Base-by-base conservation (phyloP, 2,113 vertebrate species). In the Paradisaea rubra region DNA sequence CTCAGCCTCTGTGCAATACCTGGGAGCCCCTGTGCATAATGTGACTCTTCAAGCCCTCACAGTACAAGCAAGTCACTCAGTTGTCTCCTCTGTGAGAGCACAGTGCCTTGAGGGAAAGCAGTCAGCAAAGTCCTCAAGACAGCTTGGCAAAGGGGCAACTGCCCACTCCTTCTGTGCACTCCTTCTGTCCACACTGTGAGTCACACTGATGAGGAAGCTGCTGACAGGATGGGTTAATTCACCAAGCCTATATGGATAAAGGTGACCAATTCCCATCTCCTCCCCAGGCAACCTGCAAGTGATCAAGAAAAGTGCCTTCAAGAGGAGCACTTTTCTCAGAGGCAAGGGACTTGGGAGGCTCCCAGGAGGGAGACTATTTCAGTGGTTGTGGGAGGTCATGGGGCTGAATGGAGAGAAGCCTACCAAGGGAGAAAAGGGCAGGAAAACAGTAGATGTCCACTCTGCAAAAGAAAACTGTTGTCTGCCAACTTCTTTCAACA, bases 161-260 rank as follows among this genome's bases (percentile, higher is more conserved):
- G 33, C 9, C 15, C 31, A 27, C 12, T 61, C n/a, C 3, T 57
- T 86, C 56, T 33, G 20, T 35, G 23, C 28, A 35, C 21, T 61
- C 16, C 33, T 42, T 83, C n/a, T n/a, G n/a, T n/a, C 31, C n/a
- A 42, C 4, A 10, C 37, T 63, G 18, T 35, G n/a, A 61, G 37
- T 33, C 1, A 0, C 71, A 52, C 6, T 24, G 3, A 35, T 2
- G 4, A 86, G 33, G 53, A 87, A 68, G 14, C 2, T 4, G 3
- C 44, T 33, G 18, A 41, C 33, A 53, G 33, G 25, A 79, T 18
- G 53, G 24, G 24, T 68, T 44, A 72, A 87, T 68, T 31, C 18
- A 59, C n/a, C 25, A 57, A 63, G 39, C 14, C 37, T 57, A 35
- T 33, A 47, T 41, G 6, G 31, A 47, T 74, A 82, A 66, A 70